phyloP scores from a whole-genome alignment of 2,888 invertebrate genomes.

The Lathronympha strigana region DNA sequence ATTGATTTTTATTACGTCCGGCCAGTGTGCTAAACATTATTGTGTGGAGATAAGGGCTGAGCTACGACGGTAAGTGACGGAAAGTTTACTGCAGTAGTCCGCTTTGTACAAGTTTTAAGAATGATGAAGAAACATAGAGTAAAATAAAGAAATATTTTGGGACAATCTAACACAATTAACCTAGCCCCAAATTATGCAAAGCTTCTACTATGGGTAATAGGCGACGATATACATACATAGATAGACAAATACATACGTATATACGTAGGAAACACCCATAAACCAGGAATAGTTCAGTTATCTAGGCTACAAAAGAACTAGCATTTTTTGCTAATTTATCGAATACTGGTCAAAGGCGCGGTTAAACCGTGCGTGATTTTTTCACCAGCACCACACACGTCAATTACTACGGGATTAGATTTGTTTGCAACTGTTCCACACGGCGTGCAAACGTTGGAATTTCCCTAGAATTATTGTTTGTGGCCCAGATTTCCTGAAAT shows the following conservation, averaged over 20 bases:
- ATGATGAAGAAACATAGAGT: neutral
- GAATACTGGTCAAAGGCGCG: neutral
- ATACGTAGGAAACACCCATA: too few species aligned
- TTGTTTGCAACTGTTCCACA: neutral
- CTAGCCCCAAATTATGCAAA: too few species aligned
- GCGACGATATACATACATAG: too few species aligned
- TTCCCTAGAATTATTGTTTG: neutral
- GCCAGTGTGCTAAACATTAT: constrained; percentile 41
- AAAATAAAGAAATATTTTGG: too few species aligned
- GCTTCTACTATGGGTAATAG: too few species aligned
- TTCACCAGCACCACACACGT: neutral
- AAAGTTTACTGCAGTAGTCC: neutral
- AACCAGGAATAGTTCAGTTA: too few species aligned
- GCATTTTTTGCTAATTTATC: too few species aligned
- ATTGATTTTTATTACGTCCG: constrained; percentile 73
- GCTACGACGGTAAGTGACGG: constrained; percentile 19
- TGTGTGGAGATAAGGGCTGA: constrained; percentile 35
- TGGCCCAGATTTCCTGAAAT: too few species aligned
- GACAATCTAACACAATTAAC: too few species aligned
- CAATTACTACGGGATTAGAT: neutral
- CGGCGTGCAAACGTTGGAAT: neutral
- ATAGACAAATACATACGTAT: too few species aligned
- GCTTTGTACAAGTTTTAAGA: neutral
- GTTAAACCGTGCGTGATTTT: neutral
- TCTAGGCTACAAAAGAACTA: too few species aligned